Base-by-base conservation (phyloP, 2,888 invertebrate genomes). In the Eupithecia exiguata region DNA sequence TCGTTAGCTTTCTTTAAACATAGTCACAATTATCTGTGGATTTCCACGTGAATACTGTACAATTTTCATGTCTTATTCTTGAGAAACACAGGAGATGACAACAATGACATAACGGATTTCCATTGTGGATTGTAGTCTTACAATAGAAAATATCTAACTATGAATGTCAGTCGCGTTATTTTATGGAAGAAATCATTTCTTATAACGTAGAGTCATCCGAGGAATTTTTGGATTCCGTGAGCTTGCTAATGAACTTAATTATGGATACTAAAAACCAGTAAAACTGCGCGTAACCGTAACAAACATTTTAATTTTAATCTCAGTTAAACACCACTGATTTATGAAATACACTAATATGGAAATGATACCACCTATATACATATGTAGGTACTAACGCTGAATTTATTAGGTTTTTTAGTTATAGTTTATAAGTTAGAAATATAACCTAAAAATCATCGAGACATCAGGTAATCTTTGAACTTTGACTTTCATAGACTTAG, bases 91-190 rank as follows among this genome's bases (percentile, higher is more conserved):
- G 53, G 18, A 46, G 62, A 46, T 68, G 68, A 68, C 12, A 63
- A 68, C 49, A 68, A 68, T 68, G 49, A 72, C 38, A 36, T 63
- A 68, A 68, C 49, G 68, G 38, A 68, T 72, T 63, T 49, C 63
- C 62, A 72, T 30, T 43, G 62, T 58, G 25, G 53, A 25, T 58
- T 58, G 25, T 25, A 12, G 10, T 25, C 21, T 72, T 69, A 53
- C 72, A 63, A 63, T 68, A 69, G 63, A 36, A 69, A 70, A 49
- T 46, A n/a, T 46, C 30, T 62, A 16, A 14, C 53, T 12, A 21
- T 5, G 21, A 58, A 12, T 58, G 25, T 25, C 25, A 5, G 53
- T 58, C 12, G 53, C 6, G 25, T 58, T 58, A 58, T 58, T 58
- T 58, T 58, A 58, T 25, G 25, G 21, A 58, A 58, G 53, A 58